Conservation (phyloP, 2,113 vertebrate species). For the Corythornis vintsioides region DNA sequence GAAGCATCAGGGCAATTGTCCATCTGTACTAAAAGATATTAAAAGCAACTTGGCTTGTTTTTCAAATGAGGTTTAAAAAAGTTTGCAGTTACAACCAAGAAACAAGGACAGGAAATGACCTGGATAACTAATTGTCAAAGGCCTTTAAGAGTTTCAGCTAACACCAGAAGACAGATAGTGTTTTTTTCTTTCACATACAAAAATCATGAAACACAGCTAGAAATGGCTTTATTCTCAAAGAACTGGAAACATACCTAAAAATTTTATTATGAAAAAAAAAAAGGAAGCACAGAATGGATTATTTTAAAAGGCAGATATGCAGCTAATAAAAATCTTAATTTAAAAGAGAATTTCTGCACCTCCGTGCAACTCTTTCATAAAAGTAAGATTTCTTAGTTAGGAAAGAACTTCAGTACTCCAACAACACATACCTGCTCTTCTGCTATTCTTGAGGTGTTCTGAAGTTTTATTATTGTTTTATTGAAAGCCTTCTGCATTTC, state of each 20-base stretch:
- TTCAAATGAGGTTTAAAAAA: not conserved
- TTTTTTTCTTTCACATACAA: not conserved
- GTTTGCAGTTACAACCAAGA: not conserved
- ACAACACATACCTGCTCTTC: conserved; percentile 89
- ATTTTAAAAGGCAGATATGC: not conserved
- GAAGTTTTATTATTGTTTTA: conserved; percentile 98
- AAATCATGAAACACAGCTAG: not conserved
- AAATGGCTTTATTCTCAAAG: not conserved
- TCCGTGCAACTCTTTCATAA: not conserved
- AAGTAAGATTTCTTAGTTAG: not conserved
- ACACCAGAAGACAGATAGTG: not conserved
- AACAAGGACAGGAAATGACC: not conserved
- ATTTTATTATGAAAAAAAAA: not conserved
- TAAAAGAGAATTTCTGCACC: not conserved
- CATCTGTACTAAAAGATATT: not conserved
- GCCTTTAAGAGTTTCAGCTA: not conserved
- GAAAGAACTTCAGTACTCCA: not conserved
- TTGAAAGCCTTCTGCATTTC: conserved; percentile 99
- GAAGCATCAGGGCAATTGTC: not conserved
- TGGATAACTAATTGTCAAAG: not conserved
- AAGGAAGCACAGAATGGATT: not conserved
- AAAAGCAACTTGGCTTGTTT: not conserved
- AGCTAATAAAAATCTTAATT: not conserved
- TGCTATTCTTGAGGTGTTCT: conserved; percentile 96
- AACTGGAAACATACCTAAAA: not conserved